Base-by-base conservation (phyloP, 2,888 invertebrate genomes). In the Aproaerema taeniolella region DNA sequence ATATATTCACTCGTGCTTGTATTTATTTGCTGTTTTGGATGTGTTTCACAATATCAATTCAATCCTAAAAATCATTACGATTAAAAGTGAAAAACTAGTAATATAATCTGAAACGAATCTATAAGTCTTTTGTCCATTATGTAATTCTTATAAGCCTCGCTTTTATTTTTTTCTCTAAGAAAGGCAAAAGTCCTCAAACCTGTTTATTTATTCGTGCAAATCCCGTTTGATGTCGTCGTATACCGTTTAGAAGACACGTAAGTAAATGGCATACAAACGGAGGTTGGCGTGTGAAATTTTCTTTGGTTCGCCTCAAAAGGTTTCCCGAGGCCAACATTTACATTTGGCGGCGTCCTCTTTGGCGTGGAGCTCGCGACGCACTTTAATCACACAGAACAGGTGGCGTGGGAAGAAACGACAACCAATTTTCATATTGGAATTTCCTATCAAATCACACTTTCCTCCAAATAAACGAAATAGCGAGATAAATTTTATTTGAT, bases 311-410 rank as follows among this genome's bases (percentile, higher is more conserved):
- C 69, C 71, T 68, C 69, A 69, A 75, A 73, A 72, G 71, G 62
- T 71, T 74, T 70, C 62, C 63, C 64, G 67, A 53, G 57, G 59
- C 66, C 58, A 80, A 82, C 79, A 82, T 85, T 83, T 80, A 72
- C 81, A 71, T 80, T 79, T 57, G 68, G 61, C 66, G 61, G 60
- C 67, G 65, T 55, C 62, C 58, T 59, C 55, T 58, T 53, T 58
- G 41, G 43, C 39, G 46, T 57, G 60, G 51, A 71, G 69, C 73
- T 80, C 74, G 68, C 63, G 54, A 53, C 71, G 70, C 71, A 73
- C 77, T 82, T 83, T 82, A 83, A 83, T 82, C 83, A 79, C 73
- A 59, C 73, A 58, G 70, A 78, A 75, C 78, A 80, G 80, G 81
- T 72, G 70, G 64, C 47, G 79, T 67, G 68, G 67, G 49, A 63